phyloP scores from a whole-genome alignment of 2,113 vertebrate species.

The Triplophysa dalaica region DNA sequence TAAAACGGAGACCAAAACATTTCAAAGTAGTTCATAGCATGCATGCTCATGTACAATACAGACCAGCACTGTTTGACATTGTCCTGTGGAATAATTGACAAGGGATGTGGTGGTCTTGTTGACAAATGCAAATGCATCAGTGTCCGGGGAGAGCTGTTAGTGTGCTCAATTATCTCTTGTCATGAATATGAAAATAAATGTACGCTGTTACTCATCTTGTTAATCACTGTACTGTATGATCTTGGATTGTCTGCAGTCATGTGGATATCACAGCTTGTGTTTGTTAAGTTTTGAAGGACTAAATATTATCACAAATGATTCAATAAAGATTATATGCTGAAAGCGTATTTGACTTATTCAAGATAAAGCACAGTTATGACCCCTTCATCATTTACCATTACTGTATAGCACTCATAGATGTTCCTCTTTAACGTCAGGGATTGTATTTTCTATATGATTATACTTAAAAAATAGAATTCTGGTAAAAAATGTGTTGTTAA shows the following conservation, averaged over 20 bases:
- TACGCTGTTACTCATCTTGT: background rate
- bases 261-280: background rate
- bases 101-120: background rate
- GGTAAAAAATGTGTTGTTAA: too few relatives aligned
- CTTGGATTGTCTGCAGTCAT: background rate
- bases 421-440: too few relatives aligned
- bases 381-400: too few relatives aligned
- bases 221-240: background rate
- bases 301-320: constrained; percentile 9
- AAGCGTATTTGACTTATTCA: too few relatives aligned
- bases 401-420: too few relatives aligned
- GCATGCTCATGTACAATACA: background rate
- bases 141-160: background rate
- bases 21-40: background rate
- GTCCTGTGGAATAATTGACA: background rate
- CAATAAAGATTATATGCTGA: background rate
- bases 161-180: background rate
- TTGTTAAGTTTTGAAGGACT: background rate
- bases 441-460: too few relatives aligned
- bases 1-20: too few relatives aligned
- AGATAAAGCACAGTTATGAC: too few relatives aligned
- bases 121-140: background rate
- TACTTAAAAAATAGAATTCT: too few relatives aligned
- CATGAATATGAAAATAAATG: constrained; percentile 1
- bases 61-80: background rate